These are phyloP conservation scores for Benitochromis conjunctus DNA, from an alignment of 2,113 vertebrate species.

Conservation along the genomic window DNA sequence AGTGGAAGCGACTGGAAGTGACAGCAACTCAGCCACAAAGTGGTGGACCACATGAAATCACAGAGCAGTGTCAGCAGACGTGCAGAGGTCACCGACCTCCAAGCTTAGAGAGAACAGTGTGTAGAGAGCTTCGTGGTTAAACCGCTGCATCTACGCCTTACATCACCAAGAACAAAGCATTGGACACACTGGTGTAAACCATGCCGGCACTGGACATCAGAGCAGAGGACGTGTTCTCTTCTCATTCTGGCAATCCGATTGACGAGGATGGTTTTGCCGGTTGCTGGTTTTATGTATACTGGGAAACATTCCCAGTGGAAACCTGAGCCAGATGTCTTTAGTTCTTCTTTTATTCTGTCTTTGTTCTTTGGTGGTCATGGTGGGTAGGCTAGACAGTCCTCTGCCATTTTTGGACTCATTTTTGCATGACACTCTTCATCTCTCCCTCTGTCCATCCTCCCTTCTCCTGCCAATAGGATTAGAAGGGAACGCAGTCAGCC, in stretches of 20 bases:
- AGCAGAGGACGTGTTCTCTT: background rate
- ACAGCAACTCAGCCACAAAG: background rate
- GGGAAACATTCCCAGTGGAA: background rate
- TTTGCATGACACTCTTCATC: conserved; percentile 64
- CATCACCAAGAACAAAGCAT: background rate
- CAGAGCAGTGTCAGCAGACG: rapidly evolving
- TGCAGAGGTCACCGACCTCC: background rate
- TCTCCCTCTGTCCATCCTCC: background rate
- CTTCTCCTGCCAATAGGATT: conserved; percentile 33
- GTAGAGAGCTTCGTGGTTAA: too few species aligned
- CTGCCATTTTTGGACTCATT: conserved; percentile 44
- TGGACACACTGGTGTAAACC: background rate
- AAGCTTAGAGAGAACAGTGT: too few species aligned
- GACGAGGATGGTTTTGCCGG: background rate
- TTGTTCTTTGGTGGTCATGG: background rate
- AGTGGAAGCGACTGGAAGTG: background rate
- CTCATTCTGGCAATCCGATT: background rate
- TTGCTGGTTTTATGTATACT: background rate
- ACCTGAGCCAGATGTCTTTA: too few species aligned
- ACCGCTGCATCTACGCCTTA: background rate
- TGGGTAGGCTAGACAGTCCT: background rate
- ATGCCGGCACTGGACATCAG: background rate
- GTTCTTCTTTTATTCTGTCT: background rate
- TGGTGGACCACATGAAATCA: background rate
- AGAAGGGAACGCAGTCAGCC: background rate